Percentiles rank a stretch among this genome's conserved stretches.
phyloP scores from a whole-genome alignment of 2,888 invertebrate genomes.

The Mimumesa dahlbomi region DNA sequence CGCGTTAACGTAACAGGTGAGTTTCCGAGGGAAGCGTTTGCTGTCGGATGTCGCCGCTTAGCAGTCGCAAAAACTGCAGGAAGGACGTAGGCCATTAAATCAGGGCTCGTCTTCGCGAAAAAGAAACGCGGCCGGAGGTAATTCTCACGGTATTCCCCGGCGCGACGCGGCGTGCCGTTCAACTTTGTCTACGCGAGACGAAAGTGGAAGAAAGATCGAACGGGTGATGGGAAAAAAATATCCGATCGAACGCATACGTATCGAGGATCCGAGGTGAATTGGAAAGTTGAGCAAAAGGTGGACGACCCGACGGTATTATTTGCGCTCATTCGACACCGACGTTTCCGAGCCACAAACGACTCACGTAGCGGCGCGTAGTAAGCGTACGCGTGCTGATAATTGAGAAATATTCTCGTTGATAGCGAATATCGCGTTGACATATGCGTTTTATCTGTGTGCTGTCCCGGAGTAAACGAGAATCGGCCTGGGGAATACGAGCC shows the following conservation, averaged over 20 bases:
- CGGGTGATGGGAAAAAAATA: no score
- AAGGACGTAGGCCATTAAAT: conserved; percentile 61
- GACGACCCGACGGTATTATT: no score
- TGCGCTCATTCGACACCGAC: background rate
- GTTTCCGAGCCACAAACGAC: background rate
- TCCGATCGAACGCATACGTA: no score
- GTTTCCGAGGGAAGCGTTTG: conserved; percentile 16
- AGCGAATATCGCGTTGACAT: conserved; percentile 28
- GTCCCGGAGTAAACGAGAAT: background rate
- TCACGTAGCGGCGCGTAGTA: background rate
- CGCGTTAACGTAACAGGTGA: conserved; percentile 49
- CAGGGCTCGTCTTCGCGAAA: background rate
- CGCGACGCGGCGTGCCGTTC: no score
- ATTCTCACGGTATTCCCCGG: conserved; percentile 46
- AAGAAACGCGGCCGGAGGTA: conserved; percentile 3
- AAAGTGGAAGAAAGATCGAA: no score
- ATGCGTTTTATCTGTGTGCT: conserved; percentile 30
- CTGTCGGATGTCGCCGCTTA: conserved; percentile 57
- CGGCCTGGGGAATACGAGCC: no score
- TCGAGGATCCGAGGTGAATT: no score
- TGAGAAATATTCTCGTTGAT: conserved; percentile 36
- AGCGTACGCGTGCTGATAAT: conserved; percentile 23
- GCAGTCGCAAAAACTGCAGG: conserved; percentile 53
- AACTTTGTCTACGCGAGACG: no score
- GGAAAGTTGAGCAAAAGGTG: background rate